A percentile compares a stretch with the other conserved stretches of the same genome.
Evolutionary conservation across 1,140 invertebrate species (phyloP).

Genomic region (Hydropsyche tenuis): DNA sequence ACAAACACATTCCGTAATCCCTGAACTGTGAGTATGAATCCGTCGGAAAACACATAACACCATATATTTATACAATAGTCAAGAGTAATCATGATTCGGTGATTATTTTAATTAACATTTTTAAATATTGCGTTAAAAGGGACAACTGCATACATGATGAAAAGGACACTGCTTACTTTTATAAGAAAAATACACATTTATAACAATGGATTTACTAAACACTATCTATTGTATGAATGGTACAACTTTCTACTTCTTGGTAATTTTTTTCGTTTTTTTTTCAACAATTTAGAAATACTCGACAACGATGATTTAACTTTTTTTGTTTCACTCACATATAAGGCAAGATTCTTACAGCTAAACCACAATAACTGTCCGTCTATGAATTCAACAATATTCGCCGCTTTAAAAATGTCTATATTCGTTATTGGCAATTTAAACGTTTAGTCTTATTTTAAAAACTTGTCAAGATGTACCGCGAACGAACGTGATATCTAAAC

Average conservation of each 20-base stretch:
- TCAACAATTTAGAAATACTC: slow-evolving; percentile 21
- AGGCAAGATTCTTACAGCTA: slow-evolving; percentile 38
- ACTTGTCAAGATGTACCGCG: background rate
- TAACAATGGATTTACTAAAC: background rate
- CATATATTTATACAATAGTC: too few species aligned
- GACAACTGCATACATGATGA: too few species aligned
- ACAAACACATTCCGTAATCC: too few species aligned
- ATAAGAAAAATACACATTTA: slow-evolving; percentile 32
- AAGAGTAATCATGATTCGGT: too few species aligned
- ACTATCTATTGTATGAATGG: slow-evolving; percentile 19
- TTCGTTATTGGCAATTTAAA: too few species aligned
- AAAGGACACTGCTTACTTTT: background rate
- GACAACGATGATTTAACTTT: slow-evolving; percentile 23
- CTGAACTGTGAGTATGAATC: too few species aligned
- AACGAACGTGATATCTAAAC: background rate
- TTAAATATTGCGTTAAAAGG: too few species aligned
- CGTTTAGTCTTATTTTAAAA: background rate
- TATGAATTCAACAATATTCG: slow-evolving; percentile 1
- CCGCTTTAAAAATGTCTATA: too few species aligned
- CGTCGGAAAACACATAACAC: too few species aligned
- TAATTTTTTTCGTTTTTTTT: background rate
- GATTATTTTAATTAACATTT: too few species aligned
- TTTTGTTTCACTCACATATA: slow-evolving; percentile 30
- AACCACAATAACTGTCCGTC: slow-evolving; percentile 2
- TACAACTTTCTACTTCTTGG: slow-evolving; percentile 3